Base-by-base conservation (phyloP, 2,888 invertebrate genomes). In the Limnephilus rhombicus region DNA sequence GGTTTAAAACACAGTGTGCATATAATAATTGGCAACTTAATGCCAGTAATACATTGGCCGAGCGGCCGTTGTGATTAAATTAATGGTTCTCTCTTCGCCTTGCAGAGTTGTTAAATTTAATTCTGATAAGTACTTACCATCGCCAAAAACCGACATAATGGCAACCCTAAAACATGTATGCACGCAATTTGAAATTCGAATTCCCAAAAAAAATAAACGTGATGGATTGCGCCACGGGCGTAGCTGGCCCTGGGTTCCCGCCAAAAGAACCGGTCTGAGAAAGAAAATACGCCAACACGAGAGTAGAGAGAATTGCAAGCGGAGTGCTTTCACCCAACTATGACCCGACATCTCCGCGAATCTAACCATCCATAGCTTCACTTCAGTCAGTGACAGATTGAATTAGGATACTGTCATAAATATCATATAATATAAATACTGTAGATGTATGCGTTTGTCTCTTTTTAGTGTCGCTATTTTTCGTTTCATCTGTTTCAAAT, bases 301-400 rank as follows among this genome's bases (percentile, higher is more conserved):
- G 24, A 41, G 49, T 83, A 18, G 18, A 24, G 83, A 83, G 83
- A 83, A 83, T 41, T 83, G 83, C 83, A 18, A 15, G 83, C 37
- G 11, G 83, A n/a, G 83, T 83, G 83, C 83, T 83, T 83, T 83
- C 83, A 83, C 83, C 24, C 37, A 37, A 31, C 83, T 83, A 37
- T 83, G 24, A 83, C 83, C 24, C 37, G 83, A 31, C 83, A 37
- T 34, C 24, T 24, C 24, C 18, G 31, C 34, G 83, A 83, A 83
- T 37, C 83, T 34, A 31, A 34, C 83, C 83, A 83, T 68, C 24
- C 24, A 7, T 24, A 24, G 53, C 53, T 53, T 2, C 49, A 15
- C 53, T 53, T 45, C 45, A 45, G 2, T 53, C 4, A 18, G 15
- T 5, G 24, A 24, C 68, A 68, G 24, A 68, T 68, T 68, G 24